Evolutionary conservation across 2,113 vertebrate species (phyloP), one percentile per base, ranked within the genome.

Genomic region (Sorex fumeus): DNA sequence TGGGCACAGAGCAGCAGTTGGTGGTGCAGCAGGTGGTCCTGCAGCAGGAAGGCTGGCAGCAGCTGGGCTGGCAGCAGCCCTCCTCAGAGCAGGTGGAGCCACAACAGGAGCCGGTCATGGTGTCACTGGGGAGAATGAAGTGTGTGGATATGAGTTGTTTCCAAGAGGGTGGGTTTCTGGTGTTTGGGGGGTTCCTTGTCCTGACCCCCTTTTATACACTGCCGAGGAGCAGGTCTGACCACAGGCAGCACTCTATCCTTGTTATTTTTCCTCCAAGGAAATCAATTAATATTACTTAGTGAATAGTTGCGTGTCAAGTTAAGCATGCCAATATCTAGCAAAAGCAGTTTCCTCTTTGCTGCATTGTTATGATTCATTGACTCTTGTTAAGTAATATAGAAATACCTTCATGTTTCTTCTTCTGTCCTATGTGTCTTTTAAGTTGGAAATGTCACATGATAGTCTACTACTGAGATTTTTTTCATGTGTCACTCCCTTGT

Each of bases 251-350:
- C 16, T 27, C 19, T 81, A 28, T 75, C 70, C 23, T 72, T 72
- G 60, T 87, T 71, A 43, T 89, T 84, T 62, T 86, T 86, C 77
- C 84, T 78, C 25, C 27, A 50, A 16, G 47, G 18, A 79, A 47
- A 36, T 62, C 60, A 47, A 32, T 82, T 76, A 83, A 32, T 47
- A 43, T 36, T 67, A 28, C 8, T 78, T 53, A 53, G 77, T 74
- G 28, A 28, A 70, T 67, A 75, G 57, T 50, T 81, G 7, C 70
- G 47, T 87, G 40, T 76, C 30, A 28, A 8, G 71, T 81, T 81
- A 76, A 82, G 21, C 25, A 62, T 50, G 34, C 10, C 47, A 13
- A 15, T 69, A 67, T 74, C 43, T 86, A 50, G 53, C 67, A n/a
- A 66, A 76, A 82, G 12, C 34, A 19, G 45, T 69, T 90, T 80